Evolutionary conservation across 92 coral and sea anemone genomes (phyloP), one percentile per base, ranked within the genome.

Genomic region (Siderastrea siderea): DNA sequence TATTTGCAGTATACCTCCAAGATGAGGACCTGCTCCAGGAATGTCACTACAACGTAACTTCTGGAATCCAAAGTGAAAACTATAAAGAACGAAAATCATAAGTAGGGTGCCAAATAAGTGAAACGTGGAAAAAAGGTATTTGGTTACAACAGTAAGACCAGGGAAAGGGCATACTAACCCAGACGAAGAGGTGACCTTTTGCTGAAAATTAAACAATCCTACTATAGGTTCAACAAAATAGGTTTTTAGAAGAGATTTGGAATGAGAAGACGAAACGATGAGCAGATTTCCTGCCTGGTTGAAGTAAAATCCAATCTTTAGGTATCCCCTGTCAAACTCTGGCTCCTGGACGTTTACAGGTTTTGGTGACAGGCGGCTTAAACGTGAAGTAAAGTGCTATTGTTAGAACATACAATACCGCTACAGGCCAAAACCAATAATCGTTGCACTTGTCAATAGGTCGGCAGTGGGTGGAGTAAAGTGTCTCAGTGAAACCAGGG

Each of bases 191-290:
- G 87, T 43, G 46, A 88, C 50, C 10, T 86, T 86, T 70, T 68
- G 84, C 73, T 95, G 93, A 84, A 95, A 95, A 71, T 93, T 93
- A 61, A 95, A 93, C 46, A 95, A 49, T 19, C 96, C 96, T 2
- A 91, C 47, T n/a, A 93, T 75, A 19, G 94, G 92, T 13, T 75
- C 86, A 15, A 95, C 58, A 51, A 93, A 52, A 48, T 84, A 71
- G 45, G 77, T 74, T 48, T 84, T 74, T 0, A 86, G 14, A 10
- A 95, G 48, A 17, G 51, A 15, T 53, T 83, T 81, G 13, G 72
- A 62, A 26, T 61, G 47, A 10, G 95, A 85, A 19, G 84, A 58
- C 46, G 92, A 85, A 3, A 92, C 82, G 51, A 93, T 87, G 6
- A 95, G 89, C 16, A 95, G 61, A 64, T 86, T 80, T 63, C 94